phyloP scores from a whole-genome alignment of 2,888 invertebrate genomes.

The Aquatica leii region DNA sequence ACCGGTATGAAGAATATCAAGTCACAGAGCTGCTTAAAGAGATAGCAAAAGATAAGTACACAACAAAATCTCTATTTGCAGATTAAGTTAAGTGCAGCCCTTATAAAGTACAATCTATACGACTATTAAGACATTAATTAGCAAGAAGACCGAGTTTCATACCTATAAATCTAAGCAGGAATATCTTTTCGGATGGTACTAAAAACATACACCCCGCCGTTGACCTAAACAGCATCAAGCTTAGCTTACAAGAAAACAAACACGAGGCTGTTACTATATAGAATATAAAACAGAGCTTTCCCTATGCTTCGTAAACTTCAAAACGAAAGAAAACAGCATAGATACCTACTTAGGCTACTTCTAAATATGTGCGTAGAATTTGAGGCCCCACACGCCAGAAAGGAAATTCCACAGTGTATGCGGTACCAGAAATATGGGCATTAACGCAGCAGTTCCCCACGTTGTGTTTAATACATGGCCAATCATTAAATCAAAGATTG shows the following conservation, averaged over 20 bases:
- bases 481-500: slow-evolving; percentile 4
- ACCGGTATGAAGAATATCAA: slow-evolving; percentile 12
- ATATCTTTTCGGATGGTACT: background rate
- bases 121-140: slow-evolving; percentile 10
- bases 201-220: slow-evolving; percentile 10
- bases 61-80: slow-evolving; percentile 5
- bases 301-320: slow-evolving; percentile 13
- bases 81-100: slow-evolving; percentile 12
- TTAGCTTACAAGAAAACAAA: slow-evolving; percentile 9
- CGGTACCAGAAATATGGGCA: slow-evolving; percentile 9
- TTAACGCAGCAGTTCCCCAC: too few species aligned
- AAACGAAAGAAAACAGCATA: slow-evolving; percentile 9
- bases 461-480: slow-evolving; percentile 4
- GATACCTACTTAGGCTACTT: background rate
- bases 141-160: slow-evolving; percentile 11
- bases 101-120: slow-evolving; percentile 13
- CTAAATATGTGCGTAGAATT: slow-evolving; percentile 3
- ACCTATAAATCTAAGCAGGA: slow-evolving; percentile 10
- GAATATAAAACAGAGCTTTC: slow-evolving; percentile 14
- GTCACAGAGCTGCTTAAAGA: slow-evolving; percentile 1
- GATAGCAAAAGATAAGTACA: slow-evolving; percentile 8
- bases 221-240: slow-evolving; percentile 6
- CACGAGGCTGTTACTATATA: slow-evolving; percentile 5
- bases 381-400: slow-evolving; percentile 13
- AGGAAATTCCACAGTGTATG: slow-evolving; percentile 8